These are phyloP conservation scores for Malthinus flaveolus DNA, from an alignment of 2,888 invertebrate genomes.

Conservation along the genomic window DNA sequence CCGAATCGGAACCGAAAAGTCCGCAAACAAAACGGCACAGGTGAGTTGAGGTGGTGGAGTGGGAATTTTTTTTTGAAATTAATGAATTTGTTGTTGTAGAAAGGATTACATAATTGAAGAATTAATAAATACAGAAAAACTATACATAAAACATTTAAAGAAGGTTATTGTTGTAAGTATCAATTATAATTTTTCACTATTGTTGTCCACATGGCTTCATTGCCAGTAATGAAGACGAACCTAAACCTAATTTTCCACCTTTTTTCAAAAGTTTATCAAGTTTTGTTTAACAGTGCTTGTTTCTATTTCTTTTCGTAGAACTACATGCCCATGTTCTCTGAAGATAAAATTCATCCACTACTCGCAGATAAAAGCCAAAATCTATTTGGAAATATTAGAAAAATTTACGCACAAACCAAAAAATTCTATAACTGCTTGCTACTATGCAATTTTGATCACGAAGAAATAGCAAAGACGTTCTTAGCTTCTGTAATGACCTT, in stretches of 20 bases:
- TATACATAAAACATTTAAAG: conserved; percentile 44
- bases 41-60: no score
- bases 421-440: conserved; percentile 41
- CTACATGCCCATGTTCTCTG: conserved; percentile 43
- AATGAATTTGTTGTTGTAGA: conserved; percentile 29
- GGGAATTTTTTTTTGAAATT: neutral
- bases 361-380: conserved; percentile 30
- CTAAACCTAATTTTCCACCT: no score
- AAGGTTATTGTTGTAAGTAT: conserved; percentile 44
- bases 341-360: conserved; percentile 29
- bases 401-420: conserved; percentile 39
- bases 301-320: conserved; percentile 43
- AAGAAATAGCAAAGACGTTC: conserved; percentile 43
- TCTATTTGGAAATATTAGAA: conserved; percentile 46
- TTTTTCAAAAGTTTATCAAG: no score
- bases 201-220: no score
- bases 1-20: neutral
- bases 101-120: conserved; percentile 46
- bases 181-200: no score
- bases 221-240: no score
- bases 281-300: no score
- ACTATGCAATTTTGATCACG: conserved; percentile 34
- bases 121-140: conserved; percentile 46
- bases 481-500: conserved; percentile 41
- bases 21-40: neutral